These are phyloP conservation scores for Drosophila longiperda DNA, from an alignment of 2,888 invertebrate genomes.

Conservation along the genomic window DNA sequence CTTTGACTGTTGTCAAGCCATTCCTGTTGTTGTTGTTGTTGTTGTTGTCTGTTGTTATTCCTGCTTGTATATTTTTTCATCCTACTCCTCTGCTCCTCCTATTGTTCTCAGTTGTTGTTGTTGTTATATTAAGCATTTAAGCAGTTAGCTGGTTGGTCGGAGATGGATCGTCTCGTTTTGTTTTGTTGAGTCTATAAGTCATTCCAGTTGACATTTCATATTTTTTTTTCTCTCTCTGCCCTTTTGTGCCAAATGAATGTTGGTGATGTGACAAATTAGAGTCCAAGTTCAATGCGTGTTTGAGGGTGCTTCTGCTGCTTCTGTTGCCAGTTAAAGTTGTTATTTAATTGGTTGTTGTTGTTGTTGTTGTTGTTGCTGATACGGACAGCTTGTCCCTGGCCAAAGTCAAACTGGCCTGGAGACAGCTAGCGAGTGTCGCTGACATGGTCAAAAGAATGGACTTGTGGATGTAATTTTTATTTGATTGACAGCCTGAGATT, in stretches of 20 bases:
- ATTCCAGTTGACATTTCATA: conserved; percentile 67
- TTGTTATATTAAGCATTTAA: conserved; percentile 70
- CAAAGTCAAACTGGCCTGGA: conserved; percentile 41
- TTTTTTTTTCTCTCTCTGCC: conserved; percentile 29
- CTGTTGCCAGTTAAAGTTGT: conserved; percentile 28
- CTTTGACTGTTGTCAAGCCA: conserved; percentile 45
- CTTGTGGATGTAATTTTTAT: conserved; percentile 56
- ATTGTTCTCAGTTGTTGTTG: conserved; percentile 28
- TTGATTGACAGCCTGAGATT: conserved; percentile 38
- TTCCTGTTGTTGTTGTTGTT: conserved; percentile 50
- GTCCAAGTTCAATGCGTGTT: conserved; percentile 21
- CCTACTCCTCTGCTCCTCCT: conserved; percentile 14
- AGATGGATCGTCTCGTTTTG: conserved; percentile 48
- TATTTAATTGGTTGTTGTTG: conserved; percentile 48
- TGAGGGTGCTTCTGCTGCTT: conserved; percentile 19
- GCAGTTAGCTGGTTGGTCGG: conserved; percentile 63
- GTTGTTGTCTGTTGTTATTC: conserved; percentile 40
- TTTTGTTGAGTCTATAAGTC: conserved; percentile 63
- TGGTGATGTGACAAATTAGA: conserved; percentile 51
- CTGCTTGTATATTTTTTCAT: conserved; percentile 18
- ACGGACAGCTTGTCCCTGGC: conserved; percentile 52
- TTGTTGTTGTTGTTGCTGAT: conserved; percentile 43
- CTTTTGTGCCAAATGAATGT: conserved; percentile 28
- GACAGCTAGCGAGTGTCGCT: conserved; percentile 48
- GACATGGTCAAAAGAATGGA: conserved; percentile 47